A percentile compares a stretch with the other conserved stretches of the same genome.
These are phyloP conservation scores for Esox niger DNA, from an alignment of 2,113 vertebrate genomes.

Conservation along the genomic window DNA sequence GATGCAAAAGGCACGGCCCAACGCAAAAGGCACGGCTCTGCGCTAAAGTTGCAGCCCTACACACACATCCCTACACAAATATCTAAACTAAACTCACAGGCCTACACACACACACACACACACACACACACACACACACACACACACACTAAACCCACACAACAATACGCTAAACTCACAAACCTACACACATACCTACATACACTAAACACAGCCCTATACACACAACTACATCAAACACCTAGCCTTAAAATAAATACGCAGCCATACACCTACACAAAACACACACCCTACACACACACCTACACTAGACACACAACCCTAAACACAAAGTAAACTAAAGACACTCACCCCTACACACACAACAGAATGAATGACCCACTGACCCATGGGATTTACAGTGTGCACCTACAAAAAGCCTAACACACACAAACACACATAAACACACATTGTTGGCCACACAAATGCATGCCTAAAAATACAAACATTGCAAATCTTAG, in stretches of 20 bases:
- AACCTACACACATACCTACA: neutral
- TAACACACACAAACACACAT: conserved; percentile 19
- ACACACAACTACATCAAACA: too few relatives aligned
- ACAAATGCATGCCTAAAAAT: too few relatives aligned
- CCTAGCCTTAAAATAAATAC: too few relatives aligned
- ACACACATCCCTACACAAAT: conserved; percentile 29
- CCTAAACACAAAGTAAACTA: too few relatives aligned
- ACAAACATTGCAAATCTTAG: too few relatives aligned
- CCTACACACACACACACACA: conserved; percentile 48
- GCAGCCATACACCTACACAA: too few relatives aligned
- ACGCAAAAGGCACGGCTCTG: conserved; percentile 42
- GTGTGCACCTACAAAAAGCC: conserved; percentile 4
- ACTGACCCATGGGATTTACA: conserved; percentile 35
- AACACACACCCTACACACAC: too few relatives aligned
- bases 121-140: conserved; percentile 39
- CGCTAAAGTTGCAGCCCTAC: conserved; percentile 15
- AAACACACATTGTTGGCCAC: neutral
- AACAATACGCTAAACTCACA: neutral
- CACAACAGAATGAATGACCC: conserved; percentile 53
- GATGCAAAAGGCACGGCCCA: too few relatives aligned
- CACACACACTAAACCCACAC: too few relatives aligned
- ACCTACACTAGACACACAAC: too few relatives aligned
- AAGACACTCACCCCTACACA: too few relatives aligned
- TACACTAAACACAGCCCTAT: neutral
- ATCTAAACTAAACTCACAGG: conserved; percentile 2